A percentile compares a stretch with the other conserved stretches of the same genome.
Evolutionary conservation across 1,140 invertebrate species (phyloP).

Genomic region (Tyrophagus putrescentiae): DNA sequence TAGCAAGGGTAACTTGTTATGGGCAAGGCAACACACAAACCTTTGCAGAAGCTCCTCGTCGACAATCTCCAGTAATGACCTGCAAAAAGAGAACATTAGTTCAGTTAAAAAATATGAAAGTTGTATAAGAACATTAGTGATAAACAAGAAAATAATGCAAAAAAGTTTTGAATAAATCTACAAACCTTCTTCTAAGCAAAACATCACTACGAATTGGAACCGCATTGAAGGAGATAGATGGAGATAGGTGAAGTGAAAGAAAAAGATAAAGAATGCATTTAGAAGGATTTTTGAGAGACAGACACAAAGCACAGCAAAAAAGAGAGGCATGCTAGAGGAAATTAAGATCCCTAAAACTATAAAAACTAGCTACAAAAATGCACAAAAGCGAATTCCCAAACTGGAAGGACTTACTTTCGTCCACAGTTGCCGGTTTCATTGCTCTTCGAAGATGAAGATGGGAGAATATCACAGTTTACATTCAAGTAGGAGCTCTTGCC

Average conservation of each 20-base stretch:
- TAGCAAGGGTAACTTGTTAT: too few species aligned
- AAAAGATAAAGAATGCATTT: not conserved
- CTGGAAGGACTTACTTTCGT: conserved; percentile 14
- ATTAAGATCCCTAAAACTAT: too few species aligned
- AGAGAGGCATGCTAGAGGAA: too few species aligned
- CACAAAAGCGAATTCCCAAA: too few species aligned
- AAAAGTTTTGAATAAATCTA: not conserved
- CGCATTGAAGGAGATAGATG: too few species aligned
- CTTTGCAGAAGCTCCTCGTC: conserved; percentile 36
- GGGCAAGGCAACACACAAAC: conserved; percentile 18
- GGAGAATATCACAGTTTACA: conserved; percentile 5
- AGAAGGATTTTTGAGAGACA: too few species aligned
- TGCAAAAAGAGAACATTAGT: conserved; percentile 23
- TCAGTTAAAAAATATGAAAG: not conserved
- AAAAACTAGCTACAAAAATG: too few species aligned
- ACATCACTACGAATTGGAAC: too few species aligned
- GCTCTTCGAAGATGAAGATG: not conserved
- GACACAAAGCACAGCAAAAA: too few species aligned
- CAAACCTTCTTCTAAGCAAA: not conserved
- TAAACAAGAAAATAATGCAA: not conserved
- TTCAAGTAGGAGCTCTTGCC: conserved; percentile 3
- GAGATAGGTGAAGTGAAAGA: not conserved
- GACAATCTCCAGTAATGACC: conserved; percentile 35
- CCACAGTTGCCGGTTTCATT: not conserved
- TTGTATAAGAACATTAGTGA: not conserved